Evolutionary conservation across 2,888 invertebrate genomes (phyloP).

Genomic region (Drosophila putrida): DNA sequence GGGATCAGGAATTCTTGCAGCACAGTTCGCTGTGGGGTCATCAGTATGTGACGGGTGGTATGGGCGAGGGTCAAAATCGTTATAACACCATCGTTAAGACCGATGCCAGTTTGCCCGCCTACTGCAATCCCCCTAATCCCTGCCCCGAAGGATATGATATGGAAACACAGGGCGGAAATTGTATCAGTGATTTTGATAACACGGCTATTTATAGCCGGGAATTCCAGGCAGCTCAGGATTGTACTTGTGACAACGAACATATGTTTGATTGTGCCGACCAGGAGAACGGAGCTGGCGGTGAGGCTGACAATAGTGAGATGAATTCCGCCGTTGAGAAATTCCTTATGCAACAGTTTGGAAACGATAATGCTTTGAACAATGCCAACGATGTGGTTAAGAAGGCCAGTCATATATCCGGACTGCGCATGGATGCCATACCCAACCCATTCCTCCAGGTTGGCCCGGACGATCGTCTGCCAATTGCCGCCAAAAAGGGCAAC

Average conservation of each 20-base stretch:
- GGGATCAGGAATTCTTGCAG: conserved; percentile 95
- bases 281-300: conserved; percentile 64
- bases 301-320: conserved; percentile 77
- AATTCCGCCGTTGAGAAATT: conserved; percentile 89
- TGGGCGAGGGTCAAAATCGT: conserved; percentile 88
- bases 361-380: conserved; percentile 86
- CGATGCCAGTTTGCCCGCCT: conserved; percentile 97
- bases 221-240: conserved; percentile 96
- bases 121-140: conserved; percentile 99
- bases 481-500: conserved; percentile 97
- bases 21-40: conserved; percentile 92
- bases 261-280: conserved; percentile 95
- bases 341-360: conserved; percentile 86
- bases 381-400: conserved; percentile 90
- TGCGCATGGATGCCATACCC: conserved; percentile 88
- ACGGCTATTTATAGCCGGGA: conserved; percentile 97
- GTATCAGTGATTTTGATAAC: conserved; percentile 96
- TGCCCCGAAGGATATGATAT: conserved; percentile 95
- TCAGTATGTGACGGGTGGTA: conserved; percentile 91
- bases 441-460: conserved; percentile 91
- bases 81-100: conserved; percentile 91
- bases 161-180: conserved; percentile 89
- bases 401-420: conserved; percentile 49
- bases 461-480: conserved; percentile 92
- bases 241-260: conserved; percentile 99